phyloP scores from a whole-genome alignment of 1,140 invertebrate species.

The Andricus grossulariae region DNA sequence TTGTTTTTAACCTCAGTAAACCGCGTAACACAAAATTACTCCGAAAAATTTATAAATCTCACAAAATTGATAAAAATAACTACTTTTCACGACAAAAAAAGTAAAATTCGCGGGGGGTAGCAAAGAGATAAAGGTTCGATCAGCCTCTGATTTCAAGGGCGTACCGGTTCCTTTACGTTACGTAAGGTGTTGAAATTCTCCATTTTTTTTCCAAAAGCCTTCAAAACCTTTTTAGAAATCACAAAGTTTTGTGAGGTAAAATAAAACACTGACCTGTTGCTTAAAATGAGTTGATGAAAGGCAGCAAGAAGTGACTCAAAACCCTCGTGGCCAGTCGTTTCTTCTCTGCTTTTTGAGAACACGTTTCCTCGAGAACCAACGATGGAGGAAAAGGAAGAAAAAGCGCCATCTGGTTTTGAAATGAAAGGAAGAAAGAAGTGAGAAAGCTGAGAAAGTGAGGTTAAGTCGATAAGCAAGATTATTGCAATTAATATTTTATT shows the following conservation, averaged over 20 bases:
- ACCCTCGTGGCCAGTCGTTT: not conserved
- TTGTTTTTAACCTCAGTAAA: no score
- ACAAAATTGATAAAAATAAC: not conserved
- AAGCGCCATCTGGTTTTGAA: not conserved
- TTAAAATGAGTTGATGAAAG: not conserved
- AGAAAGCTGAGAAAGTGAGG: not conserved
- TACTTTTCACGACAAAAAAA: not conserved
- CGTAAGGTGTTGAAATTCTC: not conserved
- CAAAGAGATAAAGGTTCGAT: not conserved
- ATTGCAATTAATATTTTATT: no score
- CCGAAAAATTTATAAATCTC: not conserved
- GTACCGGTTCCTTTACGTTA: slow-evolving; percentile 6
- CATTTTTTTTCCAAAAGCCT: not conserved
- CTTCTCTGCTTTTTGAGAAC: not conserved
- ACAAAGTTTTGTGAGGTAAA: not conserved
- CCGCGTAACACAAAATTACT: not conserved
- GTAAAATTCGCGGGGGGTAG: not conserved
- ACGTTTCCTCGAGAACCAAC: not conserved
- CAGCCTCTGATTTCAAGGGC: slow-evolving; percentile 3
- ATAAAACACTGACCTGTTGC: not conserved
- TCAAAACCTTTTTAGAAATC: not conserved
- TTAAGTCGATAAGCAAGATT: not conserved
- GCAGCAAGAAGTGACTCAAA: not conserved
- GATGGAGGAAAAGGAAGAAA: not conserved
- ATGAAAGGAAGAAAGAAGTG: no score